phyloP scores from a whole-genome alignment of 2,888 invertebrate species.

The Trissolcus japonicus region DNA sequence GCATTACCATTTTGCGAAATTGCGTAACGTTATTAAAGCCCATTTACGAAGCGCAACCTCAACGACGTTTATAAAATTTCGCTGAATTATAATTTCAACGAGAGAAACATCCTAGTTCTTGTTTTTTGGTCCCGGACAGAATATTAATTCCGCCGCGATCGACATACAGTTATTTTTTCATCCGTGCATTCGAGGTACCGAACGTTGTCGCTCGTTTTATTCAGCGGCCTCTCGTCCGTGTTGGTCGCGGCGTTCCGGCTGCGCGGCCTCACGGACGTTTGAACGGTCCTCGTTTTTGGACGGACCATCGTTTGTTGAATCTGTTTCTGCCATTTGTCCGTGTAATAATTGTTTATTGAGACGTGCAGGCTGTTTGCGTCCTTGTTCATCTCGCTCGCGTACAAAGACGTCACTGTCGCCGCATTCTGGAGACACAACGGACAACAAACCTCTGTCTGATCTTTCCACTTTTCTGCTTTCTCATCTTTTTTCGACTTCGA shows the following conservation, averaged over 20 bases:
- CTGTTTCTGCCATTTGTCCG: conserved; percentile 19
- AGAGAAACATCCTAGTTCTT: too few relatives aligned
- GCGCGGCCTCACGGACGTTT: conserved; percentile 33
- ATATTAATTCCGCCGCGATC: conserved; percentile 16
- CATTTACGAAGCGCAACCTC: conserved; percentile 3
- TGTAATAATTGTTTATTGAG: conserved; percentile 42
- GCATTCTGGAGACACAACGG: conserved; percentile 32
- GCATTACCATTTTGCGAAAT: conserved; percentile 23
- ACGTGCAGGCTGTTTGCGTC: conserved; percentile 16
- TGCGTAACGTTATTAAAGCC: conserved; percentile 18
- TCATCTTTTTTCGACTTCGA: not conserved
- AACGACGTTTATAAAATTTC: conserved; percentile 2
- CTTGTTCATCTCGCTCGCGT: conserved; percentile 9
- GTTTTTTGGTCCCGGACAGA: not conserved
- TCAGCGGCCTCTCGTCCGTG: conserved; percentile 15
- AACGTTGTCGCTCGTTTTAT: not conserved
- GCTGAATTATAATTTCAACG: not conserved
- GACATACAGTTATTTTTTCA: conserved; percentile 25
- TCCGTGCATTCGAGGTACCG: not conserved
- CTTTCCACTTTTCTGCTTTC: not conserved
- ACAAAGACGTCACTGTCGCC: conserved; percentile 9
- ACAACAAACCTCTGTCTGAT: conserved; percentile 1
- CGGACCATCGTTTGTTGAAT: conserved; percentile 2
- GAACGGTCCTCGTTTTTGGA: conserved; percentile 33
- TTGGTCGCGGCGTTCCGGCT: conserved; percentile 15